Conservation (phyloP, 2,888 invertebrate genomes). For the Actias luna region DNA sequence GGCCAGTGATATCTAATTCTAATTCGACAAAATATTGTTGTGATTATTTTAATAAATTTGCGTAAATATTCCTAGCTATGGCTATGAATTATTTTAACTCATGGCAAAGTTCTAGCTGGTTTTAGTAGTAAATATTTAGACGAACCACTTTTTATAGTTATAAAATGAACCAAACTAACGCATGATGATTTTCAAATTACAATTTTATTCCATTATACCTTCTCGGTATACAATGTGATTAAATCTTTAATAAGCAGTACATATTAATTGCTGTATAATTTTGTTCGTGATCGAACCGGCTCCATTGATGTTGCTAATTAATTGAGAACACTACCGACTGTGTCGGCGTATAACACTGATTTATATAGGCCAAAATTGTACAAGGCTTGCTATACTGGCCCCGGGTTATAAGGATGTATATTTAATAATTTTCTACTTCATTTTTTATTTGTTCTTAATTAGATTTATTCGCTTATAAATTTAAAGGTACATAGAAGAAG, state of each 20-base stretch:
- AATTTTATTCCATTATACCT: not conserved
- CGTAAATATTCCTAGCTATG: too few relatives aligned
- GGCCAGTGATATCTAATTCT: slow-evolving; percentile 16
- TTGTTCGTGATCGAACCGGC: slow-evolving; percentile 46
- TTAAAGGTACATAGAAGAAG: too few relatives aligned
- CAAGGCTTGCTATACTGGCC: slow-evolving; percentile 43
- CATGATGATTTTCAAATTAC: not conserved
- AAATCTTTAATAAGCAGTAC: slow-evolving; percentile 4
- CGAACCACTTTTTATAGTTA: not conserved
- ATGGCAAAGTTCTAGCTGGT: too few relatives aligned
- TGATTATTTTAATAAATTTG: not conserved
- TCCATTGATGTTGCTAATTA: slow-evolving; percentile 69
- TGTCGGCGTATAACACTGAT: slow-evolving; percentile 58
- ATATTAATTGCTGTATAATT: slow-evolving; percentile 24
- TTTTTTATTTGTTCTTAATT: not conserved
- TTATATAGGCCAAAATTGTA: slow-evolving; percentile 57
- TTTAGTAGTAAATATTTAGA: not conserved
- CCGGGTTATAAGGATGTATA: slow-evolving; percentile 51
- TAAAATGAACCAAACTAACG: not conserved
- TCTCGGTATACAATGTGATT: not conserved
- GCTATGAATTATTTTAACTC: too few relatives aligned
- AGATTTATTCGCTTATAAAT: not conserved
- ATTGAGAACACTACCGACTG: slow-evolving; percentile 60
- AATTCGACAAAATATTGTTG: slow-evolving; percentile 2
- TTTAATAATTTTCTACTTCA: slow-evolving; percentile 56